Percentiles rank a stretch among this genome's conserved stretches.
These are phyloP conservation scores for Psittacula echo DNA, from an alignment of 2,797 vertebrate genomes.

Conservation along the genomic window DNA sequence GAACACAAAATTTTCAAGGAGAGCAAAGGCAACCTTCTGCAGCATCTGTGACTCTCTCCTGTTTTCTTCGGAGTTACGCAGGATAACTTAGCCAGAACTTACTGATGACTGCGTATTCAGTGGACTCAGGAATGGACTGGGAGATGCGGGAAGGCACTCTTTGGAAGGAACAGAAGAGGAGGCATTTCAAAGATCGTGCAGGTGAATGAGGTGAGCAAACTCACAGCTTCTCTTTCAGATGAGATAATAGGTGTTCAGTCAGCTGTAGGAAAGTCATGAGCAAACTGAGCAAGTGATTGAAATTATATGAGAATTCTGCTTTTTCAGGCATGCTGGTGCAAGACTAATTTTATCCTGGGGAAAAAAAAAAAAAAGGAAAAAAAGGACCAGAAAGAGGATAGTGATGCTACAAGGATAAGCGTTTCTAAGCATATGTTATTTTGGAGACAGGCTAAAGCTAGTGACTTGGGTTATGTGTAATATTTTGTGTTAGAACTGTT, in stretches of 20 bases:
- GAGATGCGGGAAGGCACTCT: constrained; percentile 3
- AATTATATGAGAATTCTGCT: constrained; percentile 18
- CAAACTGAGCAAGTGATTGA: background rate
- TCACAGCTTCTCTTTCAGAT: constrained; percentile 7
- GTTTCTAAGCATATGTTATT: background rate
- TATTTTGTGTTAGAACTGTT: background rate
- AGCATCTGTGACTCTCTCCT: background rate
- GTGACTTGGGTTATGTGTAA: background rate
- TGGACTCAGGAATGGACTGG: background rate
- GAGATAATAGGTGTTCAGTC: constrained; percentile 44
- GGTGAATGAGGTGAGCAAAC: constrained; percentile 66
- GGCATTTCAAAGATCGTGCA: constrained; percentile 59
- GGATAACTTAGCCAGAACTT: constrained; percentile 66
- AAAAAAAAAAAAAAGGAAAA: background rate
- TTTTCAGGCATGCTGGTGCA: constrained; percentile 14
- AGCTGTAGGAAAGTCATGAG: constrained; percentile 37
- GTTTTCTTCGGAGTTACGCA: background rate
- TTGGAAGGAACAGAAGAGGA: constrained; percentile 25
- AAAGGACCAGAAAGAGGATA: background rate
- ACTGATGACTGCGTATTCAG: constrained; percentile 8
- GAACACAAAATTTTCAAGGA: background rate
- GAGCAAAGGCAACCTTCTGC: background rate
- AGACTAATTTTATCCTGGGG: background rate
- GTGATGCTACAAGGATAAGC: background rate
- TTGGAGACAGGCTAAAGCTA: background rate